Conservation (phyloP, 2,888 invertebrate species). For the Drosophila leonis region DNA sequence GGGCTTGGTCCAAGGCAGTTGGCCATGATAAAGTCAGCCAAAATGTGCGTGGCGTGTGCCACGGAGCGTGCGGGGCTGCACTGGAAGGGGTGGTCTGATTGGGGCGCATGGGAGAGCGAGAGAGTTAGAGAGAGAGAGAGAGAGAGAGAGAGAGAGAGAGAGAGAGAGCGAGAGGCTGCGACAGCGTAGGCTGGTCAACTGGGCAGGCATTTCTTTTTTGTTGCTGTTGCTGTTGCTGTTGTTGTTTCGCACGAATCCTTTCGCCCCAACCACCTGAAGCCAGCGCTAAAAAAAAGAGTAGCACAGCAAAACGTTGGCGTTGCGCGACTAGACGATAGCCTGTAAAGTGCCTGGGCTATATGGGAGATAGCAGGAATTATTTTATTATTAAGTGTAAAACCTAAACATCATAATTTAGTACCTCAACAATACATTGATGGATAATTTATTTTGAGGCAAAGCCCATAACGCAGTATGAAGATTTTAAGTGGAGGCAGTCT, state of each 20-base stretch:
- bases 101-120: background rate
- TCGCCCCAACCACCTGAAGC: slow-evolving; percentile 54
- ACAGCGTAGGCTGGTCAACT: slow-evolving; percentile 61
- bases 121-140: background rate
- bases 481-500: too few relatives aligned
- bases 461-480: too few relatives aligned
- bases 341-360: background rate
- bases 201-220: slow-evolving; percentile 58
- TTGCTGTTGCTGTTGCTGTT: slow-evolving; percentile 61
- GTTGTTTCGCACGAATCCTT: slow-evolving; percentile 76
- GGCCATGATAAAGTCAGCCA: slow-evolving; percentile 75
- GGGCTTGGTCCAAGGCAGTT: slow-evolving; percentile 35
- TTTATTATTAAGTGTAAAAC: too few relatives aligned
- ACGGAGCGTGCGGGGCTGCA: slow-evolving; percentile 18
- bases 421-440: too few relatives aligned
- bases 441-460: too few relatives aligned
- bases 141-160: background rate
- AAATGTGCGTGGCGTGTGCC: slow-evolving; percentile 72
- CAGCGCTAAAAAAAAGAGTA: slow-evolving; percentile 15
- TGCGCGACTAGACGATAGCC: slow-evolving; percentile 7
- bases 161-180: slow-evolving; percentile 1
- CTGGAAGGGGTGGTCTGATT: background rate
- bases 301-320: background rate
- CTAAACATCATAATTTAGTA: too few relatives aligned
- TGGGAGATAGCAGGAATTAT: background rate